A percentile compares a stretch with the other conserved stretches of the same genome.
Evolutionary conservation across 1,140 invertebrate species (phyloP).

Genomic region (Hyphantria cunea): DNA sequence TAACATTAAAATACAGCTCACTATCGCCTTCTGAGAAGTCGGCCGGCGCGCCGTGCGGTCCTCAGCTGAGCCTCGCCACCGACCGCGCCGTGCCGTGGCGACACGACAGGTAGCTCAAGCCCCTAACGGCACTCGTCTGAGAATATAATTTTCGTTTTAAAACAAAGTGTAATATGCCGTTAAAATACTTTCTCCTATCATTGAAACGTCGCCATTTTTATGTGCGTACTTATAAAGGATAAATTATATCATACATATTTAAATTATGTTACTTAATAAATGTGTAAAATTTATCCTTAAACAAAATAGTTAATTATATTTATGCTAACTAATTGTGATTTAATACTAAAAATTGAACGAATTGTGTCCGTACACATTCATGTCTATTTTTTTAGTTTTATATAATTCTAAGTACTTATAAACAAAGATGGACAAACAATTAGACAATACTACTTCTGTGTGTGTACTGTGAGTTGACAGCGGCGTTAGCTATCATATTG

Average conservation of each 20-base stretch:
- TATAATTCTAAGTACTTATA: constrained; percentile 12
- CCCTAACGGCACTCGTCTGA: constrained; percentile 67
- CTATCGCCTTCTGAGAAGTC: constrained; percentile 73
- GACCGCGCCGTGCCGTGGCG: constrained; percentile 14
- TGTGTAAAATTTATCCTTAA: background rate
- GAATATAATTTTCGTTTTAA: constrained; percentile 64
- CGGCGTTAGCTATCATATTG: constrained; percentile 49
- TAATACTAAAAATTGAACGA: too few species aligned
- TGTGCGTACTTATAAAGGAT: too few species aligned
- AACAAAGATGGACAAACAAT: constrained; percentile 19
- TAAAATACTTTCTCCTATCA: constrained; percentile 51
- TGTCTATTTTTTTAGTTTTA: constrained; percentile 5
- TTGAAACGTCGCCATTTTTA: background rate
- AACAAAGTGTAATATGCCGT: constrained; percentile 47
- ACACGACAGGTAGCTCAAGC: constrained; percentile 68
- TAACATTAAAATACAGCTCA: constrained; percentile 74
- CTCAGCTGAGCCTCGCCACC: constrained; percentile 26
- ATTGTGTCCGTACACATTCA: too few species aligned
- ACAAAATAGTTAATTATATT: background rate
- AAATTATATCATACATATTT: too few species aligned
- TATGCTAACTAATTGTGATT: background rate
- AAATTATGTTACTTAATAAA: too few species aligned
- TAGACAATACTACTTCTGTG: constrained; percentile 58
- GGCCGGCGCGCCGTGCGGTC: constrained; percentile 40
- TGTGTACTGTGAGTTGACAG: constrained; percentile 40